Percentiles rank a stretch among this genome's conserved stretches.
Conservation (phyloP, 2,888 invertebrate species). For the Mesoligia furuncula region DNA sequence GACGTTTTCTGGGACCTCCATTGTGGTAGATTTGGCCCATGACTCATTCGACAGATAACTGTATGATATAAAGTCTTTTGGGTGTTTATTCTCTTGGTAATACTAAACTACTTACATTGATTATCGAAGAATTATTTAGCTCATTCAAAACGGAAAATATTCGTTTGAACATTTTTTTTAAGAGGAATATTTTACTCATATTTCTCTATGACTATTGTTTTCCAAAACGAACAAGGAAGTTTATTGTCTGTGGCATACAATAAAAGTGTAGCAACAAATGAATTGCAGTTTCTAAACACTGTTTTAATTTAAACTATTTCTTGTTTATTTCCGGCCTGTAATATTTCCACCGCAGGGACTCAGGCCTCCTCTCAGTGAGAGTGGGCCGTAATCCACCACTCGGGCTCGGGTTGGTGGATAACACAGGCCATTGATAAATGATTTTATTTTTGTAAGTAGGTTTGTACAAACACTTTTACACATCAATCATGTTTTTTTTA, state of each 20-base stretch:
- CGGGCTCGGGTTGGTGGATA: neutral
- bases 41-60: neutral
- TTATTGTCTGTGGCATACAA: neutral
- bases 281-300: neutral
- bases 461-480: no score
- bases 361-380: no score
- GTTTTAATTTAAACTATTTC: neutral
- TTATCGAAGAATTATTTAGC: neutral
- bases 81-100: neutral
- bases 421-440: no score
- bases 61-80: neutral
- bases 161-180: neutral
- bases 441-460: no score
- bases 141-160: neutral
- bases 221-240: neutral
- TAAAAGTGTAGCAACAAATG: neutral
- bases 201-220: neutral
- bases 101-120: no score
- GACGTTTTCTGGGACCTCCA: neutral
- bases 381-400: no score
- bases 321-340: neutral
- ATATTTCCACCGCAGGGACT: no score
- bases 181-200: neutral
- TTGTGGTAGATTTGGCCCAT: neutral
- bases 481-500: no score